Percentiles rank a stretch among this genome's conserved stretches.
Evolutionary conservation across 2,797 vertebrate species (phyloP).

Genomic region (Rhinella marina): DNA sequence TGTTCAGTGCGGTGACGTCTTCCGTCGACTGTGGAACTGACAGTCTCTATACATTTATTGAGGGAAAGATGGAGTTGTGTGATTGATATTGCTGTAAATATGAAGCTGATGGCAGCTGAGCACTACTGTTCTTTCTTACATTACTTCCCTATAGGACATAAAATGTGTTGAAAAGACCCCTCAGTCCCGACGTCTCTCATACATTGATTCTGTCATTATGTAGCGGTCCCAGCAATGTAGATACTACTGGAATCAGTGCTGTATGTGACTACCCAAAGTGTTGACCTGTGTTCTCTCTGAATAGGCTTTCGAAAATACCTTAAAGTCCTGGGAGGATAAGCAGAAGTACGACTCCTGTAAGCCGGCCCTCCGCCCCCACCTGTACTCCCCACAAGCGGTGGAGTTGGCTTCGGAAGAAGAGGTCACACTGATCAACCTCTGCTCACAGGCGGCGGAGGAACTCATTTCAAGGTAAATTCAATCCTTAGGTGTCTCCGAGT

Average conservation of each 20-base stretch:
- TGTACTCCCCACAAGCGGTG: conserved; percentile 90
- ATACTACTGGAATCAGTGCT: too few species aligned
- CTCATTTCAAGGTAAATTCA: conserved; percentile 84
- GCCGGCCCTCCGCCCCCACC: conserved; percentile 82
- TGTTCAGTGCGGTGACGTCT: conserved; percentile 8
- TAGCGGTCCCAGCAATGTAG: too few species aligned
- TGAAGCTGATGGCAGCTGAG: background rate
- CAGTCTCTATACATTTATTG: background rate
- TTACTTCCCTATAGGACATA: too few species aligned
- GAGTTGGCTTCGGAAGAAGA: conserved; percentile 93
- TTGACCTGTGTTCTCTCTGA: conserved; percentile 53
- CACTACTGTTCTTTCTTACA: too few species aligned
- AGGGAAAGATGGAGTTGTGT: background rate
- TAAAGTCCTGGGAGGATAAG: conserved; percentile 99
- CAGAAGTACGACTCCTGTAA: conserved; percentile 91
- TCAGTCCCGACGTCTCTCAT: background rate
- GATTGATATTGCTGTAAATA: background rate
- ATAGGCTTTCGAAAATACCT: conserved; percentile 95
- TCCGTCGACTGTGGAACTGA: background rate
- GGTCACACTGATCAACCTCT: conserved; percentile 85
- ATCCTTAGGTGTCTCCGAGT: too few species aligned
- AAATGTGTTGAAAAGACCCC: background rate
- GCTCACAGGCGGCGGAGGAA: conserved; percentile 91
- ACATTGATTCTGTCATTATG: background rate
- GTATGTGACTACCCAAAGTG: too few species aligned